Evolutionary conservation across 1,140 invertebrate genomes (phyloP), one percentile per base, ranked within the genome.

Genomic region (Hydropsyche tenuis): DNA sequence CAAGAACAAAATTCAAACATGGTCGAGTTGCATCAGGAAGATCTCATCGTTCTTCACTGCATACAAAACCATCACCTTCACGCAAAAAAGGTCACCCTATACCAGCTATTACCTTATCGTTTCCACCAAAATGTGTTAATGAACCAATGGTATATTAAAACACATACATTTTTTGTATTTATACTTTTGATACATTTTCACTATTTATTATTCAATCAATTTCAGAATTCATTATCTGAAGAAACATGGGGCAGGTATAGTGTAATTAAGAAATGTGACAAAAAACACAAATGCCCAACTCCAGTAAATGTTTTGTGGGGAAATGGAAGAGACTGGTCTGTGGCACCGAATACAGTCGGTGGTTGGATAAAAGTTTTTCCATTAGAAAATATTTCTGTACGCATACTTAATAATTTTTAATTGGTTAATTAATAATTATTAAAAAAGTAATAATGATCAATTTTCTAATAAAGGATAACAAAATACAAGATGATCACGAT

Each of bases 351-450:
- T 9, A 79, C 80, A 22, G 88, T 89, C 78, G 89, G 89, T 3
- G 87, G 87, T 22, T 90, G 89, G 89, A 84, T 89, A 16, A 80
- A 89, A 66, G 82, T 89, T n/a, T 90, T 85, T 81, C 89, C 89
- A 20, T 7, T 71, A 27, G 56, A 75, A 20, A 48, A 25, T 7
- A 22, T 69, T n/a, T 25, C 53, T 9, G 63, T 45, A 45, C 14
- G 46, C 14, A 20, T 5, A 51, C 3, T 51, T 51, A 16, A 51
- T 51, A 51, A n/a, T n/a, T n/a, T n/a, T n/a, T n/a, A n/a, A n/a
- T n/a, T n/a, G n/a, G n/a, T n/a, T n/a, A n/a, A n/a, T n/a, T n/a
- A n/a, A n/a, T n/a, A n/a, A n/a, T n/a, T n/a, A n/a, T n/a, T n/a
- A n/a, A n/a, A n/a, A n/a, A 62, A 23, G 16, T 22, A 23, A 25